Conservation (phyloP, 2,797 vertebrate species). For the Tiaroga cobitis region DNA sequence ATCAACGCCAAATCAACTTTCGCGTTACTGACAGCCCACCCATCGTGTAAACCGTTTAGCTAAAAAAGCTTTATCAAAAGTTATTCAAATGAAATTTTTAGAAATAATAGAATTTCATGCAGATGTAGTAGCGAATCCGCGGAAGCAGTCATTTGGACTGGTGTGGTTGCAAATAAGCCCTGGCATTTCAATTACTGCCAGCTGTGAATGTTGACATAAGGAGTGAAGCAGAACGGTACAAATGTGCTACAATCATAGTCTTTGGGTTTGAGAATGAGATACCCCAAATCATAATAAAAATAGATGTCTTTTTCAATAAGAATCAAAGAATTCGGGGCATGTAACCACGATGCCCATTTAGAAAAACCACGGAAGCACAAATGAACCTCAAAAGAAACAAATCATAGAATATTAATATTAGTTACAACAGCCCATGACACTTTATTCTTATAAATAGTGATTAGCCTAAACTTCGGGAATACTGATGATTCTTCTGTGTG, state of each 20-base stretch:
- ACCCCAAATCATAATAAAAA: slow-evolving; percentile 11
- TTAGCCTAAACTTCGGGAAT: neutral
- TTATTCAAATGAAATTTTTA: neutral
- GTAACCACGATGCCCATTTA: slow-evolving; percentile 8
- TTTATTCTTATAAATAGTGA: neutral
- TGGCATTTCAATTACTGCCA: slow-evolving; percentile 58
- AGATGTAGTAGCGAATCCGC: slow-evolving; percentile 29
- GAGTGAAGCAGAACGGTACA: slow-evolving; percentile 41
- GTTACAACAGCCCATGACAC: slow-evolving; percentile 10
- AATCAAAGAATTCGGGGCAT: neutral
- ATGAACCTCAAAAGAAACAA: slow-evolving; percentile 17
- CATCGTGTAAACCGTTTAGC: neutral
- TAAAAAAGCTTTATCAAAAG: neutral
- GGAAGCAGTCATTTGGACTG: slow-evolving; percentile 50
- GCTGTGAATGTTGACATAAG: slow-evolving; percentile 43
- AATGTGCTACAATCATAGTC: slow-evolving; percentile 15
- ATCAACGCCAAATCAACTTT: neutral
- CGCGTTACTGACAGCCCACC: neutral
- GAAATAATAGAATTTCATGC: slow-evolving; percentile 3
- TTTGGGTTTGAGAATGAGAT: neutral
- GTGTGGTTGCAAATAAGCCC: slow-evolving; percentile 56
- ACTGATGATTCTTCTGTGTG: neutral
- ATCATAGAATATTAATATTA: slow-evolving; percentile 21
- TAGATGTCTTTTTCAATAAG: neutral
- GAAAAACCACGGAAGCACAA: slow-evolving; percentile 13